Percentiles rank a stretch among this genome's conserved stretches.
These are phyloP conservation scores for Stichopus chloronotus DNA, from an alignment of 35 echinoderm and acorn worm species.

Conservation along the genomic window DNA sequence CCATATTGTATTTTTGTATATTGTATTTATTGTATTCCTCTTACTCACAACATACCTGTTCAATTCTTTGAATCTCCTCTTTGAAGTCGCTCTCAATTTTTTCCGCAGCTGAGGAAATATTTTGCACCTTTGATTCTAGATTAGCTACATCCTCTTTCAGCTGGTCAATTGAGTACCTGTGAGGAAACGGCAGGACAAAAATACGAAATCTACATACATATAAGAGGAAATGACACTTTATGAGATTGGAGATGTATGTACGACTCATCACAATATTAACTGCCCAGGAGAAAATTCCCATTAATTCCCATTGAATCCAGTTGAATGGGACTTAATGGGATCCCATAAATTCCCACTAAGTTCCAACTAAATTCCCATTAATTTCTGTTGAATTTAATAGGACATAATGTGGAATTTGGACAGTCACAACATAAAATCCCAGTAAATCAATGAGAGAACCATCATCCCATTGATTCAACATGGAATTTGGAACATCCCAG, in stretches of 20 bases:
- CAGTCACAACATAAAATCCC: too few relatives aligned
- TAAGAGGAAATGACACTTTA: neutral
- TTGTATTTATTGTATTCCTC: neutral
- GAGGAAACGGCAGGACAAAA: neutral
- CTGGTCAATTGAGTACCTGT: slow-evolving; percentile 85
- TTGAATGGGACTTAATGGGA: too few relatives aligned
- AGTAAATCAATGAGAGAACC: too few relatives aligned
- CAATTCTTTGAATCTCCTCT: slow-evolving; percentile 52
- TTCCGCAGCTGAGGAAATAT: slow-evolving; percentile 56
- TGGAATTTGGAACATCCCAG: too few relatives aligned
- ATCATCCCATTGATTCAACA: too few relatives aligned
- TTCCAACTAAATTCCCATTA: too few relatives aligned
- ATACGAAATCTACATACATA: neutral
- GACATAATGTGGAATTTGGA: too few relatives aligned
- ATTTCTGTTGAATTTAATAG: too few relatives aligned
- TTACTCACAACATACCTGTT: neutral
- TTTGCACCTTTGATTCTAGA: slow-evolving; percentile 73
- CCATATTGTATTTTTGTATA: neutral
- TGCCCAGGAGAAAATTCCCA: too few relatives aligned
- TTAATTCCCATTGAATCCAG: too few relatives aligned
- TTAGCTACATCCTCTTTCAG: slow-evolving; percentile 59
- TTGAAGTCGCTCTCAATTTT: slow-evolving; percentile 62
- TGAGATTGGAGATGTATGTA: neutral
- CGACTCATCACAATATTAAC: too few relatives aligned
- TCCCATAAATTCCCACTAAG: too few relatives aligned